Evolutionary conservation across 2,888 invertebrate genomes (phyloP).

Genomic region (Seira ritae): DNA sequence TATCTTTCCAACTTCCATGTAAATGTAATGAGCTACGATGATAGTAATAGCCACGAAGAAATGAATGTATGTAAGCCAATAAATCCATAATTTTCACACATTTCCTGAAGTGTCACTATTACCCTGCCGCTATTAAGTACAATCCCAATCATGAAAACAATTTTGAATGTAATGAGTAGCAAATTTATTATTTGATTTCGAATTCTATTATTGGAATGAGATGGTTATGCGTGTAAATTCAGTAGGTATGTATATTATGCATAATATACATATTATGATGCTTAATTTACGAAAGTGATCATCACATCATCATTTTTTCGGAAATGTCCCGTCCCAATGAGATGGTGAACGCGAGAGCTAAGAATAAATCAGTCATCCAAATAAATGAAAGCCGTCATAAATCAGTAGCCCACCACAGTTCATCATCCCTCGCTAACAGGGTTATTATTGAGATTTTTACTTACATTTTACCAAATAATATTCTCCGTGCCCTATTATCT

Average conservation of each 20-base stretch:
- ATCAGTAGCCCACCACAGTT: slow-evolving; percentile 40
- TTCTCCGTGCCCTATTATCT: slow-evolving; percentile 19
- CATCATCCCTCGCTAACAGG: slow-evolving; percentile 43
- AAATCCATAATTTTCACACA: slow-evolving; percentile 7
- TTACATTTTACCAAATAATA: slow-evolving; percentile 14
- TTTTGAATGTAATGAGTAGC: no score
- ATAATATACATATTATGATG: no score
- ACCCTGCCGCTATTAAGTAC: not conserved
- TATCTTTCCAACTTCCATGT: no score
- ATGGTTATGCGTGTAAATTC: no score
- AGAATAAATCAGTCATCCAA: slow-evolving; percentile 43
- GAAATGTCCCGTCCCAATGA: not conserved
- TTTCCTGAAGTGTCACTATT: not conserved
- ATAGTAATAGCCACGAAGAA: not conserved
- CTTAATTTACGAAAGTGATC: not conserved
- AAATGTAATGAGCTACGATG: no score
- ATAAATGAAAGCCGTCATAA: slow-evolving; percentile 41
- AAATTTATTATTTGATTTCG: no score
- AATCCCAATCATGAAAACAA: no score
- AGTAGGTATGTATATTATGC: no score
- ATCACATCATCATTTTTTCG: not conserved
- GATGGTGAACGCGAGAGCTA: slow-evolving; percentile 9
- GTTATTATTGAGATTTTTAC: slow-evolving; percentile 29
- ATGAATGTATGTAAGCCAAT: slow-evolving; percentile 17
- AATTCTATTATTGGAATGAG: no score